Evolutionary conservation across 1,140 invertebrate genomes (phyloP).

Genomic region (Ganaspis sp.): DNA sequence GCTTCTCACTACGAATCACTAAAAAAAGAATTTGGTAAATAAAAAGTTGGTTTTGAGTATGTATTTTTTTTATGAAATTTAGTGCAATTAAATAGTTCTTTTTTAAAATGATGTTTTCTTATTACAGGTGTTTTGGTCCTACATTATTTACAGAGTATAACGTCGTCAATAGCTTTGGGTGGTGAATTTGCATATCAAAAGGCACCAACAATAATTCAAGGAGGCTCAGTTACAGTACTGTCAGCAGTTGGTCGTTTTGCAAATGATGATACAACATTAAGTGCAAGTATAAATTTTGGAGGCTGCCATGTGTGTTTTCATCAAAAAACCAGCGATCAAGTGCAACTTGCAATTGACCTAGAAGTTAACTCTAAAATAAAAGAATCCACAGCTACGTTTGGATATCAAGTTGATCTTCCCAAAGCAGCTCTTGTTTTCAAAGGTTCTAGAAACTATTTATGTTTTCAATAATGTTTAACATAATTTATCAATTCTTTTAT

Average conservation of each 20-base stretch:
- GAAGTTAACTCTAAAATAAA: constrained; percentile 91
- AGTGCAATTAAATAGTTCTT: no score
- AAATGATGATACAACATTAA: constrained; percentile 67
- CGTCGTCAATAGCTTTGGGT: constrained; percentile 88
- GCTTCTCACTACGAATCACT: no score
- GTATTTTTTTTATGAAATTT: no score
- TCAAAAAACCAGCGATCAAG: constrained; percentile 93
- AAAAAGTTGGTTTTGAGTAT: no score
- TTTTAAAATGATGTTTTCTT: no score
- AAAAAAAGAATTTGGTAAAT: no score
- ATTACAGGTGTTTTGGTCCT: constrained; percentile 85
- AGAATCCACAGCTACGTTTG: constrained; percentile 93
- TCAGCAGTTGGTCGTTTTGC: constrained; percentile 88
- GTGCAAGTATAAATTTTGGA: constrained; percentile 74
- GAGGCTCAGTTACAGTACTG: constrained; percentile 89
- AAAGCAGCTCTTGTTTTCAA: constrained; percentile 95
- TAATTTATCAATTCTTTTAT: no score
- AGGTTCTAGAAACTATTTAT: constrained; percentile 78
- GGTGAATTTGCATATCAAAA: constrained; percentile 95
- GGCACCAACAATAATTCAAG: constrained; percentile 86
- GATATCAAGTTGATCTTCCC: constrained; percentile 97
- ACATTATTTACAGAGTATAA: constrained; percentile 95
- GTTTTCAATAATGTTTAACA: not conserved
- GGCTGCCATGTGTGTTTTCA: constrained; percentile 94
- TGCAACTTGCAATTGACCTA: constrained; percentile 90